Evolutionary conservation across 2,797 vertebrate species (phyloP).

Genomic region (Falco peregrinus): DNA sequence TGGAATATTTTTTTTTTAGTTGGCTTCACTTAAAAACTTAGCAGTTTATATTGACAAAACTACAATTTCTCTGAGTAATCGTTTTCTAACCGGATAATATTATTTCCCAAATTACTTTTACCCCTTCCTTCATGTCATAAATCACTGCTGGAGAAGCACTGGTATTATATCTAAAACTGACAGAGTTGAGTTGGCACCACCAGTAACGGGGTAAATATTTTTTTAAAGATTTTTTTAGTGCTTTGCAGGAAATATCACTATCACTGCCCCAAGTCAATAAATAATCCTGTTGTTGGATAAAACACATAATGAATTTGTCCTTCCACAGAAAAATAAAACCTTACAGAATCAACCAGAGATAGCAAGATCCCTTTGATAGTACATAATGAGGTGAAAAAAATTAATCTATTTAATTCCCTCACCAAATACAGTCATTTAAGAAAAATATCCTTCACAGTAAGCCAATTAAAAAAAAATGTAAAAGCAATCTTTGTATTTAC

Average conservation of each 20-base stretch:
- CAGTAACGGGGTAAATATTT: neutral
- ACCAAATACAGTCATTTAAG: neutral
- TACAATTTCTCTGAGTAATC: neutral
- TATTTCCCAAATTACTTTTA: slow-evolving; percentile 27
- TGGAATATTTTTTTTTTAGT: neutral
- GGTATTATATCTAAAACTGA: neutral
- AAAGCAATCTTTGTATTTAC: neutral
- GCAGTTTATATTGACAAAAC: slow-evolving; percentile 18
- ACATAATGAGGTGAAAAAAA: neutral
- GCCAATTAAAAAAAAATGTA: neutral
- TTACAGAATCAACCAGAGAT: neutral
- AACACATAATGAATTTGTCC: neutral
- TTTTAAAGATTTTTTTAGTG: neutral
- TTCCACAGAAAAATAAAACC: neutral
- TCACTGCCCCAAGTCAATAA: neutral
- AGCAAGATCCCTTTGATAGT: neutral
- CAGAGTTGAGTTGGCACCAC: neutral
- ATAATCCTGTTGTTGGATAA: neutral
- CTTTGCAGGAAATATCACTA: neutral
- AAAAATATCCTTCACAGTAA: neutral
- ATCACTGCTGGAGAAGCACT: neutral
- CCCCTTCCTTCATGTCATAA: neutral
- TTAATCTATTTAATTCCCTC: neutral
- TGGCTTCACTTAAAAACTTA: slow-evolving; percentile 26
- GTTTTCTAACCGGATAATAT: neutral